A percentile compares a stretch with the other conserved stretches of the same genome.
Conservation (phyloP, 2,888 invertebrate genomes). For the Phengaris arion region DNA sequence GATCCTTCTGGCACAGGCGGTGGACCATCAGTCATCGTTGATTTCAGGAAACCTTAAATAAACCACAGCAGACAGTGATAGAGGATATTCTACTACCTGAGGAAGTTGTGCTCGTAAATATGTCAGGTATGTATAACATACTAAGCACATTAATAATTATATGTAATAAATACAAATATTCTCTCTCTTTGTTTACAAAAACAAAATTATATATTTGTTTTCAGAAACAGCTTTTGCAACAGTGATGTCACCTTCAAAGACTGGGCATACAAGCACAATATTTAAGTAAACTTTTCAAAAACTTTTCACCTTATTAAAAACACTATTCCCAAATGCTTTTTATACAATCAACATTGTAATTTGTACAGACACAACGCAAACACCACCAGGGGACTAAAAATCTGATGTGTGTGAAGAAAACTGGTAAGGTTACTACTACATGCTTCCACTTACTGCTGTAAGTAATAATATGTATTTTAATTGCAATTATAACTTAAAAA, state of each 20-base stretch:
- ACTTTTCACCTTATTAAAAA: not conserved
- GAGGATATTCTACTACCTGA: too few species aligned
- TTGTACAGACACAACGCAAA: not conserved
- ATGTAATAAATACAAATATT: not conserved
- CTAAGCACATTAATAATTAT: not conserved
- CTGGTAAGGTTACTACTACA: not conserved
- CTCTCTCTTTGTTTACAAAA: not conserved
- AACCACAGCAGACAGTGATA: too few species aligned
- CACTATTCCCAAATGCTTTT: slow-evolving; percentile 1
- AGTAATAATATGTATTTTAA: not conserved
- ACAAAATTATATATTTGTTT: not conserved
- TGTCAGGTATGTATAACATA: not conserved
- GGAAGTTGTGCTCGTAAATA: not conserved
- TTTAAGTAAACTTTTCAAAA: not conserved
- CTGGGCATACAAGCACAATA: not conserved
- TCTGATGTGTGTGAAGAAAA: not conserved
- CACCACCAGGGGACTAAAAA: not conserved
- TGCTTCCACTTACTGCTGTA: not conserved
- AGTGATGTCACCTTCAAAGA: slow-evolving; percentile 4
- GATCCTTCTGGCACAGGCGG: too few species aligned
- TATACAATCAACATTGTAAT: not conserved
- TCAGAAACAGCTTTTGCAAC: not conserved
- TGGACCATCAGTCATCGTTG: too few species aligned
- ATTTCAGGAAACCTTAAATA: too few species aligned
- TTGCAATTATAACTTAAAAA: not conserved